Percentiles rank a stretch among this genome's conserved stretches.
These are phyloP conservation scores for Paracyclopina nana DNA, from an alignment of 1,140 invertebrate species.

Conservation along the genomic window DNA sequence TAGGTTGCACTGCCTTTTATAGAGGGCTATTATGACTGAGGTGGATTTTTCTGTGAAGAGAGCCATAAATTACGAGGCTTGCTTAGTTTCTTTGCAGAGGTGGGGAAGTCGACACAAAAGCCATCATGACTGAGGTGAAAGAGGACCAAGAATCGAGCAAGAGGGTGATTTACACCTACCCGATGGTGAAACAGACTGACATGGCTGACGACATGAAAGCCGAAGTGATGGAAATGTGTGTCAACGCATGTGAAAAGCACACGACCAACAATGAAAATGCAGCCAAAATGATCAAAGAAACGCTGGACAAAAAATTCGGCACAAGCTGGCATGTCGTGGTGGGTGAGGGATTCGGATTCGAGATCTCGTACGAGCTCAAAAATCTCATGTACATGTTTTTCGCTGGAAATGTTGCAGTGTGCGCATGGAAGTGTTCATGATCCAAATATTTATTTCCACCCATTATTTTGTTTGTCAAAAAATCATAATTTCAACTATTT, in stretches of 20 bases:
- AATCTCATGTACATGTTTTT: conserved; percentile 80
- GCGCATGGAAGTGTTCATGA: conserved; percentile 59
- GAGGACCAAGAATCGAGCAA: neutral
- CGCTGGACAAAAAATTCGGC: conserved; percentile 83
- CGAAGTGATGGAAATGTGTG: conserved; percentile 68
- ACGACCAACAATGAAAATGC: conserved; percentile 54
- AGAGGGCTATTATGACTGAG: too few species aligned
- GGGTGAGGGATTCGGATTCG: conserved; percentile 81
- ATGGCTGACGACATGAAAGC: conserved; percentile 76
- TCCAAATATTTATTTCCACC: too few species aligned
- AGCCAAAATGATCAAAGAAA: conserved; percentile 74
- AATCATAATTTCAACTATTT: too few species aligned
- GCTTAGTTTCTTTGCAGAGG: too few species aligned
- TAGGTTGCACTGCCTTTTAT: too few species aligned
- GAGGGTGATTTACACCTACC: conserved; percentile 2
- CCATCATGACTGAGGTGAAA: too few species aligned
- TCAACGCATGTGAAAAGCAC: conserved; percentile 77
- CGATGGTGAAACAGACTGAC: conserved; percentile 43
- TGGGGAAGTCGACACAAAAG: too few species aligned
- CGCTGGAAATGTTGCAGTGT: conserved; percentile 65
- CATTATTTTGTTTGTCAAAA: too few species aligned
- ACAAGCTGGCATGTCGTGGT: conserved; percentile 78
- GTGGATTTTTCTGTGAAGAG: too few species aligned
- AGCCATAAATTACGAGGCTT: too few species aligned
- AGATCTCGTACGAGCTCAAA: conserved; percentile 70